Evolutionary conservation across 2,797 vertebrate genomes (phyloP), one percentile per base, ranked within the genome.

Genomic region (Sebastes hopkinsi): DNA sequence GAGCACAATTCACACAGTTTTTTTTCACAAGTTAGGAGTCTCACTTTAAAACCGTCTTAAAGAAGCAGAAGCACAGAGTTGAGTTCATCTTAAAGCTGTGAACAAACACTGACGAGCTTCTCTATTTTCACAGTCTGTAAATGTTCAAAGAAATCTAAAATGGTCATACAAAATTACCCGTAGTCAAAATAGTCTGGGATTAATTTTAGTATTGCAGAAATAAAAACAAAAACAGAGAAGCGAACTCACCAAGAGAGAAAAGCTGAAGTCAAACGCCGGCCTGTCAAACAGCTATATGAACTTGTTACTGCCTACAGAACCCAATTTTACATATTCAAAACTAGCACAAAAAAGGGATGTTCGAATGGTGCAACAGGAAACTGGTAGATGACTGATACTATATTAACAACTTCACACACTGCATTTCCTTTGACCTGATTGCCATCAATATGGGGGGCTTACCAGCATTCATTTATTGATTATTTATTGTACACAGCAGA

Each of bases 351-450:
- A 64, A 67, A 58, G 13, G 75, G 82, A 78, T 58, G 68, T 80
- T 67, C 9, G 8, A 61, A 9, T 50, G 11, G 64, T 27, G 71
- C 52, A 82, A 91, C 80, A 89, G 88, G 88, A 91, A 91, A 80
- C 80, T 69, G 56, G 22, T 7, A n/a, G 10, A 2, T 62, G 29
- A 42, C 38, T 67, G 46, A 83, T 69, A 22, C 13, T 42, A 42
- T 42, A 38, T n/a, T 5, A 5, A 14, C 2, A 14, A 16, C n/a
- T 6, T 23, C 12, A 34, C 0, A 3, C 1, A 25, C 22, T 12
- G 55, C 13, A 10, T 38, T 67, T 29, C 23, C 8, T 79, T 5
- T 13, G 16, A 59, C 10, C 22, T 18, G 8, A 54, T 46, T 5
- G 30, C 0, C 12, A 46, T 27, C 9, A 5, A 12, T 34, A 25